Base-by-base conservation (phyloP, 2,888 invertebrate species). In the Opisthograptis luteolata region DNA sequence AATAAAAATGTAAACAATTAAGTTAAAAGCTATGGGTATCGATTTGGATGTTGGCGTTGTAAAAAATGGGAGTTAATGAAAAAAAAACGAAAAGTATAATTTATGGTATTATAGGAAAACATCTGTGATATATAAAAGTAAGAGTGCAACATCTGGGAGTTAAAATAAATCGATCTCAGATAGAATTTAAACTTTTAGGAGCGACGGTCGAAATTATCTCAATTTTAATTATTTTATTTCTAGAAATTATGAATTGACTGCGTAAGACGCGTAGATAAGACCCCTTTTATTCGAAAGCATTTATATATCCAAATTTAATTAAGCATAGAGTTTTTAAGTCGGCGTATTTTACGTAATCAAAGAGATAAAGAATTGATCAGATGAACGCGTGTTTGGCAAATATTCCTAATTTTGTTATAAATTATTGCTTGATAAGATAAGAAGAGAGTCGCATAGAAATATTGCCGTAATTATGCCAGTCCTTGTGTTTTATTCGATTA, bases 61-160 rank as follows among this genome's bases (percentile, higher is more conserved):
- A 68, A 59, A 68, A 63, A 66, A 64, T 71, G 66, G 68, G 65
- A 68, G 64, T 75, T 65, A 70, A 78, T 76, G 68, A 75, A 79
- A 25, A 75, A 79, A 25, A 58, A 79, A 67, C 44, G 44, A 64
- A 79, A 86, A 86, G 86, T 87, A 87, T 88, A n/a, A n/a, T n/a
- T n/a, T 87, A 87, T 81, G 79, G 73, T 85, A 81, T 76, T 80
- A 79, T 83, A 87, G 81, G 75, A 78, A 84, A 84, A 81, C 80
- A 84, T 81, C 88, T 88, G 88, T 89, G 88, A 88, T 88, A 88
- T 80, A 77, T 78, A 78, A 73, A 77, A 75, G 78, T 87, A 84
- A 85, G 83, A 70, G 66, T 70, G 76, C 74, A 81, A 84, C 81
- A 84, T 81, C 87, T 82, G 86, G 85, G 82, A 80, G 83, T 77